A percentile compares a stretch with the other conserved stretches of the same genome.
These are phyloP conservation scores for Pocillopora verrucosa DNA, from an alignment of 64 coral and sea anemone species.

Conservation along the genomic window DNA sequence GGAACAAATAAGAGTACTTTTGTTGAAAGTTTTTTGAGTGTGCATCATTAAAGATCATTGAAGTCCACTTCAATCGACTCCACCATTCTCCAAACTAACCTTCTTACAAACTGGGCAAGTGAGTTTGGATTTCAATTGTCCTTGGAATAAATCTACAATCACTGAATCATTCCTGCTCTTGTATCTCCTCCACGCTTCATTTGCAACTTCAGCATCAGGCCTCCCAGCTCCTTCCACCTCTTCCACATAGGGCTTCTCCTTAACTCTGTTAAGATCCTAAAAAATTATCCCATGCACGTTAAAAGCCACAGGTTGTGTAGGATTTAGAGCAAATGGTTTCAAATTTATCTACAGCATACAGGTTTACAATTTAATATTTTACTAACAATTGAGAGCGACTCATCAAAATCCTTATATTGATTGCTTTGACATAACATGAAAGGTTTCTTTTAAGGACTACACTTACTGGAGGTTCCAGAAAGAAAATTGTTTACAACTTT, in stretches of 20 bases:
- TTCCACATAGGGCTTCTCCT: conserved; percentile 78
- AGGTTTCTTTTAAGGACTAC: too few species aligned
- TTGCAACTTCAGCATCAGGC: conserved; percentile 74
- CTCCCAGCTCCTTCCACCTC: conserved; percentile 80
- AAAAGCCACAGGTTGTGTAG: too few species aligned
- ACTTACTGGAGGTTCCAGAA: too few species aligned
- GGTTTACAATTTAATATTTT: background rate
- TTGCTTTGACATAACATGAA: too few species aligned
- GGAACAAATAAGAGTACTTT: too few species aligned
- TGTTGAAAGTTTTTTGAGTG: too few species aligned
- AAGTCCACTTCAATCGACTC: background rate
- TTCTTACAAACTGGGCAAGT: conserved; percentile 84
- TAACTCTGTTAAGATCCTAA: conserved; percentile 78
- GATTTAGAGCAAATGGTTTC: too few species aligned
- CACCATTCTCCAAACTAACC: conserved; percentile 5
- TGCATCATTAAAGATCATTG: too few species aligned
- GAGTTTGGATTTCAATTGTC: conserved; percentile 86
- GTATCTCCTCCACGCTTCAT: conserved; percentile 77
- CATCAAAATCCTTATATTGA: too few species aligned
- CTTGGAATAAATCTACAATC: conserved; percentile 88
- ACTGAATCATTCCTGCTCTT: conserved; percentile 87
- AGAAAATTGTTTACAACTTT: background rate
- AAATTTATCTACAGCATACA: too few species aligned
- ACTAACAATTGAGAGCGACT: background rate
- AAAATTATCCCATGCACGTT: background rate